Conservation (phyloP, 1,140 invertebrate species). For the Oedothorax gibbosus region DNA sequence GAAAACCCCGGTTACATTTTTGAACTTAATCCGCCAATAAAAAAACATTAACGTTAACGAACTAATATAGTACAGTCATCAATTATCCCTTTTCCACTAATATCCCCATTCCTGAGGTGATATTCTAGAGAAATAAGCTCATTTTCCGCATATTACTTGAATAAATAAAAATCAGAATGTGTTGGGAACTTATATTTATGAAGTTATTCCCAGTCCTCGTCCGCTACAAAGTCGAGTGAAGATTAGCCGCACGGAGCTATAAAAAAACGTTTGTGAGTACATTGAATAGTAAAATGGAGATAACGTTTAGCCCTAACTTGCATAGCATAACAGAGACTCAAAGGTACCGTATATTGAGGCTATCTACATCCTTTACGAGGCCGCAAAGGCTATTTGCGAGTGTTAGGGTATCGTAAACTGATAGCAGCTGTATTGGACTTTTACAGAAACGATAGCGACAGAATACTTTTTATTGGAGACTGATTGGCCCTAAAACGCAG, state of each 20-base stretch:
- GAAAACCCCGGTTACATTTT: no score
- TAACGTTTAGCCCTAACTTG: slow-evolving; percentile 23
- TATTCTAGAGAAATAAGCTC: no score
- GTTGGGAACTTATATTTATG: slow-evolving; percentile 24
- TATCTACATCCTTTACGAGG: slow-evolving; percentile 51
- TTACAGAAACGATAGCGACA: slow-evolving; percentile 4
- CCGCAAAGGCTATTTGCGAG: slow-evolving; percentile 50
- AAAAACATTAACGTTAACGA: no score
- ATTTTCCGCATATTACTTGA: slow-evolving; percentile 12
- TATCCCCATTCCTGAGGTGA: no score
- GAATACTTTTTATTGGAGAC: slow-evolving; percentile 38
- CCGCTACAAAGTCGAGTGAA: slow-evolving; percentile 38
- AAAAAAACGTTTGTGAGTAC: slow-evolving; percentile 30
- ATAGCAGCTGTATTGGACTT: slow-evolving; percentile 27
- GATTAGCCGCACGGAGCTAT: slow-evolving; percentile 14
- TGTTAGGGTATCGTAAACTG: slow-evolving; percentile 43
- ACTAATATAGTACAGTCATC: no score
- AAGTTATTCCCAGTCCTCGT: slow-evolving; percentile 16
- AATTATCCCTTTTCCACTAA: no score
- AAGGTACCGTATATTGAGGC: slow-evolving; percentile 29
- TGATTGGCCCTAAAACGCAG: slow-evolving; percentile 20
- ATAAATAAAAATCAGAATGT: slow-evolving; percentile 47
- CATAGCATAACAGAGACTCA: slow-evolving; percentile 18
- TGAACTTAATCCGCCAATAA: no score
- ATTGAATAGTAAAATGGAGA: slow-evolving; percentile 53